Conservation (phyloP, 2,797 vertebrate genomes). For the Acanthopagrus latus region DNA sequence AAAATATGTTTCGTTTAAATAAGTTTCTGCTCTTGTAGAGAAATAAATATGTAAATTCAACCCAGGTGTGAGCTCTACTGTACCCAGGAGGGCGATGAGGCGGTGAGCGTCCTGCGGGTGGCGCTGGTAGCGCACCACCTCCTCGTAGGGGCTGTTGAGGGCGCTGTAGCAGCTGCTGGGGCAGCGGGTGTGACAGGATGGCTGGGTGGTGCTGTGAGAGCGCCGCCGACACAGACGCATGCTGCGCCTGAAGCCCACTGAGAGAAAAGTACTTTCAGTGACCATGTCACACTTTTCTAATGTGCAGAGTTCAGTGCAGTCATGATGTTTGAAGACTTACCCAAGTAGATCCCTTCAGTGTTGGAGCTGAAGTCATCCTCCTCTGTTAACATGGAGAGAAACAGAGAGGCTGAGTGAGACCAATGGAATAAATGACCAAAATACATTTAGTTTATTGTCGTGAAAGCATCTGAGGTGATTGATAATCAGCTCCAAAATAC, state of each 20-base stretch:
- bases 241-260: constrained; percentile 94
- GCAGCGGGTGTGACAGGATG: constrained; percentile 76
- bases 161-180: constrained; percentile 79
- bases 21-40: too few relatives aligned
- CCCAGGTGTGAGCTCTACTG: too few relatives aligned
- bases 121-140: constrained; percentile 93
- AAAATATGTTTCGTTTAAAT: too few relatives aligned
- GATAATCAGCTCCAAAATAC: too few relatives aligned
- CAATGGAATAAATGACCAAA: not conserved
- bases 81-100: constrained; percentile 90
- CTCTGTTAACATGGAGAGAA: constrained; percentile 73
- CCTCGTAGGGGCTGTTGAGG: constrained; percentile 89
- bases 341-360: constrained; percentile 79
- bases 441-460: too few relatives aligned
- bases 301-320: not conserved
- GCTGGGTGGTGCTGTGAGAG: constrained; percentile 74
- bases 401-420: not conserved
- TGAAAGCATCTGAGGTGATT: too few relatives aligned
- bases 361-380: constrained; percentile 90
- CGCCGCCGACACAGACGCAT: constrained; percentile 92
- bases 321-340: constrained; percentile 57
- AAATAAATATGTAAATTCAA: too few relatives aligned
- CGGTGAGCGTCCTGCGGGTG: constrained; percentile 85
- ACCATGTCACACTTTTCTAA: not conserved
- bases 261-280: not conserved